Percentiles rank a stretch among this genome's conserved stretches.
These are phyloP conservation scores for Ceyx melanurus DNA, from an alignment of 2,113 vertebrate genomes.

Conservation along the genomic window DNA sequence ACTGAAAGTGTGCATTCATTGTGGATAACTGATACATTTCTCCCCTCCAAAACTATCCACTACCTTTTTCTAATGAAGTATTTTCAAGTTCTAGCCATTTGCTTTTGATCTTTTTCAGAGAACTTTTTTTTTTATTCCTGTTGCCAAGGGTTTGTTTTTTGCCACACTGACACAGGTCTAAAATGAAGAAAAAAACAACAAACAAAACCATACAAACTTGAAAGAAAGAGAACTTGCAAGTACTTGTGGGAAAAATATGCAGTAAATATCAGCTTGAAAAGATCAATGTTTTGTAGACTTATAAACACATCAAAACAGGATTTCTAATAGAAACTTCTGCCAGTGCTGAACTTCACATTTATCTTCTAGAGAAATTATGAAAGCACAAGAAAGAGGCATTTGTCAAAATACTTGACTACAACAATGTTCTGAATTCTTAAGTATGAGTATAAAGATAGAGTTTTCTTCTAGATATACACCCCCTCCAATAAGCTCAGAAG, in stretches of 20 bases:
- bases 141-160: not conserved
- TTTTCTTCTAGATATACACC: not conserved
- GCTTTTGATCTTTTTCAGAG: not conserved
- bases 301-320: not conserved
- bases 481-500: not conserved
- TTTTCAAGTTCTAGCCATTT: not conserved
- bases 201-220: not conserved
- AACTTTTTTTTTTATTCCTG: not conserved
- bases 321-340: slow-evolving; percentile 5
- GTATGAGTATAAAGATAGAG: not conserved
- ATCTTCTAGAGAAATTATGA: not conserved
- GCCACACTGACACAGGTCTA: not conserved
- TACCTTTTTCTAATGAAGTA: not conserved
- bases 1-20: not conserved
- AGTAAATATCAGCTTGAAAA: slow-evolving; percentile 13
- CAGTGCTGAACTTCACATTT: slow-evolving; percentile 7
- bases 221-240: not conserved
- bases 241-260: not conserved
- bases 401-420: slow-evolving; percentile 8
- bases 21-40: not conserved
- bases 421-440: not conserved
- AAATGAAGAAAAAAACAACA: not conserved
- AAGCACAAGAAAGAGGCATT: slow-evolving; percentile 4
- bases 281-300: not conserved
- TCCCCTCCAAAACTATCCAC: not conserved